A percentile compares a stretch with the other conserved stretches of the same genome.
Conservation (phyloP, 2,797 vertebrate species). For the Erpetoichthys calabaricus region DNA sequence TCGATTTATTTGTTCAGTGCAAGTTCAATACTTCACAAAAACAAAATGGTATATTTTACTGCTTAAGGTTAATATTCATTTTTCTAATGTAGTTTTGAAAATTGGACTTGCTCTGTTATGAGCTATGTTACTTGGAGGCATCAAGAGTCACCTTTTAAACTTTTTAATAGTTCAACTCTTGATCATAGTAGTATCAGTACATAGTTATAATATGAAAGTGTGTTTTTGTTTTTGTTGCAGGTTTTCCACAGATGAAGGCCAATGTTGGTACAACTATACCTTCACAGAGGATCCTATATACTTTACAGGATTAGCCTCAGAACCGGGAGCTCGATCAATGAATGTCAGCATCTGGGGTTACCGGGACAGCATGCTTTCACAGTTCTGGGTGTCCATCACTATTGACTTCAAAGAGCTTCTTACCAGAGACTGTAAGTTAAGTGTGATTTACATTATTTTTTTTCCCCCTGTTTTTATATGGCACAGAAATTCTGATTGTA, state of each 20-base stretch:
- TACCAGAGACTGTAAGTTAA: conserved; percentile 67
- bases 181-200: too few species aligned
- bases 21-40: too few species aligned
- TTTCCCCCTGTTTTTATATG: background rate
- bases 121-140: too few species aligned
- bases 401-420: conserved; percentile 83
- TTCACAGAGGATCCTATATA: conserved; percentile 66
- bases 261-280: conserved; percentile 70
- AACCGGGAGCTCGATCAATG: conserved; percentile 84
- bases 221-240: conserved; percentile 40
- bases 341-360: conserved; percentile 90
- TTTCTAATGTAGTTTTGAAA: too few species aligned
- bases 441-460: background rate
- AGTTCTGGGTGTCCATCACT: conserved; percentile 81
- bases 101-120: too few species aligned
- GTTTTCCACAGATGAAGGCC: conserved; percentile 90
- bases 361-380: conserved; percentile 46
- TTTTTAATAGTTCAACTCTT: too few species aligned
- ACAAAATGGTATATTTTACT: too few species aligned
- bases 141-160: too few species aligned
- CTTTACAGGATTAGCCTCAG: conserved; percentile 80
- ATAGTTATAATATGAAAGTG: background rate
- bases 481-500: background rate
- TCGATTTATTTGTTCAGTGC: too few species aligned
- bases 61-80: too few species aligned